phyloP scores from a whole-genome alignment of 1,140 invertebrate genomes.

The Nilaparvata lugens region DNA sequence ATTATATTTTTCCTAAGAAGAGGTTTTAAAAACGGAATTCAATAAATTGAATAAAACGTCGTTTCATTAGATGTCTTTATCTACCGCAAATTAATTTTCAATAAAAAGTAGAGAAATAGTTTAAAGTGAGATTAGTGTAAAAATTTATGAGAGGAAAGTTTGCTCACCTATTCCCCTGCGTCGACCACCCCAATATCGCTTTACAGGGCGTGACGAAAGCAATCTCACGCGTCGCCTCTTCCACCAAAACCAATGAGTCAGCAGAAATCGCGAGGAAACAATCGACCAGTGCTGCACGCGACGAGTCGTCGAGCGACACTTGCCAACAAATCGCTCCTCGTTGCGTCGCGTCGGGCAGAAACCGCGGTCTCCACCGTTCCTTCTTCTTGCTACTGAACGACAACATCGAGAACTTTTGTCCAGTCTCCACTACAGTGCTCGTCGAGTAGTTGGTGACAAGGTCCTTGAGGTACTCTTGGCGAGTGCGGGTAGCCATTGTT shows the following conservation, averaged over 20 bases:
- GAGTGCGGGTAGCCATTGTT: constrained; percentile 91
- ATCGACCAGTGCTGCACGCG: constrained; percentile 56
- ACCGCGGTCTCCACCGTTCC: constrained; percentile 49
- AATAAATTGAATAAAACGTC: constrained; percentile 7
- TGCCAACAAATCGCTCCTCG: constrained; percentile 71
- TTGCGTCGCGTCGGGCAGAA: constrained; percentile 55
- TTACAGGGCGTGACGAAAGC: constrained; percentile 79
- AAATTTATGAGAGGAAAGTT: no score
- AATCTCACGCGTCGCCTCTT: constrained; percentile 71
- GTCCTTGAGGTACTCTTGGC: constrained; percentile 92
- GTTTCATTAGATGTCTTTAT: no score
- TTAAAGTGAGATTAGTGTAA: no score
- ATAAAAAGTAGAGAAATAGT: no score
- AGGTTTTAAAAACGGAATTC: no score
- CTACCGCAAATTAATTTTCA: no score
- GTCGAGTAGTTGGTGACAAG: constrained; percentile 79
- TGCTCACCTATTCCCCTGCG: constrained; percentile 50
- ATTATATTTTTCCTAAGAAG: no score
- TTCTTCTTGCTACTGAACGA: constrained; percentile 65
- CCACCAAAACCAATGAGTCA: constrained; percentile 79
- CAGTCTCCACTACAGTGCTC: constrained; percentile 69
- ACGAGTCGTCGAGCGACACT: constrained; percentile 59
- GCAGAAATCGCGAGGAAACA: constrained; percentile 80
- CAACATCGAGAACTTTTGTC: constrained; percentile 76
- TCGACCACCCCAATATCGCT: constrained; percentile 74